Evolutionary conservation across 1,140 invertebrate species (phyloP), one percentile per base, ranked within the genome.

Genomic region (Stenopsyche tienmushanensis): DNA sequence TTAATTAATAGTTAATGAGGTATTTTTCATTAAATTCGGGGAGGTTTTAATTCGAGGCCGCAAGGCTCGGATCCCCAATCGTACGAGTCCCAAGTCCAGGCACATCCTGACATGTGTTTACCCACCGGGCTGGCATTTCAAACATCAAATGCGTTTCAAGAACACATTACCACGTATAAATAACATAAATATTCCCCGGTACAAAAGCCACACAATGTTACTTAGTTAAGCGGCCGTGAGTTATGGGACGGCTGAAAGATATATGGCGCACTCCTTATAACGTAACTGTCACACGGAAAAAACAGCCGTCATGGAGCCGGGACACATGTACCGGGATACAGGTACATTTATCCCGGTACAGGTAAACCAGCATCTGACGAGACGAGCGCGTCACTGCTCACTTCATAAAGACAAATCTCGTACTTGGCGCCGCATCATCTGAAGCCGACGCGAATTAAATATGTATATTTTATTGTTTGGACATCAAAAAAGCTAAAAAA

Each of bases 71-170:
- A 34, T 34, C 29, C 5, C 5, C 13, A 7, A 34, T 34, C 29
- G 5, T 5, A 34, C 5, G 29, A 13, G 29, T 7, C 5, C 5
- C 5, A 5, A 7, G 29, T 34, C 29, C 29, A 7, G 29, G 29
- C n/a, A 34, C 29, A 7, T 34, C 29, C 39, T 42, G 1, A 15
- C 1, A 1, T 23, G 20, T 8, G 49, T 18, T 7, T 24, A n/a
- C 7, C 21, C 18, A 34, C 26, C 34, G 49, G 47, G 66, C 18
- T 49, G 67, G 24, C 67, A 52, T 65, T 69, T 63, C 49, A 69
- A 69, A 69, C 67, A 69, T 69, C 67, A 69, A 69, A 69, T 69
- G 67, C 67, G 67, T 69, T 69, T 69, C 67, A 69, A 69, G 67
- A 69, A 58, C 67, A 65, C 67, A 69, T 65, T 65, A 69, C 67